phyloP scores from a whole-genome alignment of 2,797 vertebrate species.

The Brachymystax lenok region DNA sequence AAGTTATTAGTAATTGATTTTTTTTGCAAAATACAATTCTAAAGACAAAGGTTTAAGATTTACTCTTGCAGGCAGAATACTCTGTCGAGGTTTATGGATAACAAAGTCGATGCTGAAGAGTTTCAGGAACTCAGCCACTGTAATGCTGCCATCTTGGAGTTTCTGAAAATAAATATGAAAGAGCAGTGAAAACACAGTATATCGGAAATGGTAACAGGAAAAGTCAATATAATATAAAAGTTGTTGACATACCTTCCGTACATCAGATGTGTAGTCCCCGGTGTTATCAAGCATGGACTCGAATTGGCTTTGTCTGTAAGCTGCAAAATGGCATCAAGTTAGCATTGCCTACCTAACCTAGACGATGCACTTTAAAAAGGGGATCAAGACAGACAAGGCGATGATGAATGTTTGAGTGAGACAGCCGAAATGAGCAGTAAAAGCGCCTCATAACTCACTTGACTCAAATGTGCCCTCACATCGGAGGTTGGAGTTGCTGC shows the following conservation, averaged over 20 bases:
- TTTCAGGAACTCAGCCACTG: constrained; percentile 87
- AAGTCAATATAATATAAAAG: neutral
- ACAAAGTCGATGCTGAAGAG: constrained; percentile 87
- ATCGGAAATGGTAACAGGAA: neutral
- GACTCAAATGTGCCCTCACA: constrained; percentile 80
- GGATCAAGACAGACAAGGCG: no score
- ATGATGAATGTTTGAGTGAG: neutral
- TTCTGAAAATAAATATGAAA: constrained; percentile 75
- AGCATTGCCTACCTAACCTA: neutral
- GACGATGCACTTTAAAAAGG: neutral
- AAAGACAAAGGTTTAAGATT: constrained; percentile 25
- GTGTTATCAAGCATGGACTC: constrained; percentile 83
- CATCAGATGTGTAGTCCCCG: constrained; percentile 72
- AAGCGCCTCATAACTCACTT: constrained; percentile 63
- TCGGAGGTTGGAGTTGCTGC: constrained; percentile 77
- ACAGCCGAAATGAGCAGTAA: neutral
- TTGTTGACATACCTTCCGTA: constrained; percentile 76
- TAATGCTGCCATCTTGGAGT: constrained; percentile 83
- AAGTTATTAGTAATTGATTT: neutral
- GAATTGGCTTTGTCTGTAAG: constrained; percentile 77
- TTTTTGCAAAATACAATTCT: neutral
- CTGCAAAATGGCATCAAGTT: constrained; percentile 59
- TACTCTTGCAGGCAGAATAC: constrained; percentile 84
- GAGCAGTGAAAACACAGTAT: neutral
- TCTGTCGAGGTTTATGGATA: constrained; percentile 91